phyloP scores from a whole-genome alignment of 2,797 vertebrate genomes.

The Amniataba percoides region DNA sequence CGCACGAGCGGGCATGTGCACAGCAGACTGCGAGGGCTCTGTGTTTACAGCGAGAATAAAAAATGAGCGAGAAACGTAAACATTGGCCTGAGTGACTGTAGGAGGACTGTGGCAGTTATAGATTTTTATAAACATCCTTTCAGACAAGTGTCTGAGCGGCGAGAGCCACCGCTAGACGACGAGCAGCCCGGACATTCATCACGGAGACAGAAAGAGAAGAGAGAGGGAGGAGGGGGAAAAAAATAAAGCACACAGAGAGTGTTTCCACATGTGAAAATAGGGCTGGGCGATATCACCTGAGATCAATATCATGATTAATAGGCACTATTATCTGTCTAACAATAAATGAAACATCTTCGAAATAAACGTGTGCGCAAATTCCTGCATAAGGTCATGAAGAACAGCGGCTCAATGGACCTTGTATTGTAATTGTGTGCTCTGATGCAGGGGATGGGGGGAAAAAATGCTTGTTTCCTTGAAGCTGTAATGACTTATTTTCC shows the following conservation, averaged over 20 bases:
- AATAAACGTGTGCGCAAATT: not conserved
- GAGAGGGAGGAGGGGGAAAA: not conserved
- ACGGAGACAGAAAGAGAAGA: constrained; percentile 10
- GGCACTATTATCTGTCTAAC: not conserved
- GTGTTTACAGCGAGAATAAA: constrained; percentile 74
- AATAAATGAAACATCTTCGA: not conserved
- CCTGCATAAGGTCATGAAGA: not conserved
- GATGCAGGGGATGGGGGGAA: constrained; percentile 21
- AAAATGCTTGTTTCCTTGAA: constrained; percentile 15
- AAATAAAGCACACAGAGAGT: not conserved
- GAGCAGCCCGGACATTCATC: constrained; percentile 41
- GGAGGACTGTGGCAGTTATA: constrained; percentile 65
- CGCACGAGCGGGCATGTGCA: constrained; percentile 26
- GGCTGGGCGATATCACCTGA: not conserved
- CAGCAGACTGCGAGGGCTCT: constrained; percentile 42
- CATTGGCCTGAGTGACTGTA: constrained; percentile 62
- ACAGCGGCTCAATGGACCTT: no score
- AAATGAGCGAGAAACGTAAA: constrained; percentile 72
- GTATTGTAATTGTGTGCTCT: not conserved
- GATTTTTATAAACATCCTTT: constrained; percentile 77
- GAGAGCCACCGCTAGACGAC: constrained; percentile 31
- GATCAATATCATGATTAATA: constrained; percentile 22
- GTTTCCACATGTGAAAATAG: constrained; percentile 25
- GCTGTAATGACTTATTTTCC: constrained; percentile 12
- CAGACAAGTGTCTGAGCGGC: constrained; percentile 57